Percentiles rank a stretch among this genome's conserved stretches.
These are phyloP conservation scores for Myotis planiceps DNA, from an alignment of 2,797 vertebrate species.

Conservation along the genomic window DNA sequence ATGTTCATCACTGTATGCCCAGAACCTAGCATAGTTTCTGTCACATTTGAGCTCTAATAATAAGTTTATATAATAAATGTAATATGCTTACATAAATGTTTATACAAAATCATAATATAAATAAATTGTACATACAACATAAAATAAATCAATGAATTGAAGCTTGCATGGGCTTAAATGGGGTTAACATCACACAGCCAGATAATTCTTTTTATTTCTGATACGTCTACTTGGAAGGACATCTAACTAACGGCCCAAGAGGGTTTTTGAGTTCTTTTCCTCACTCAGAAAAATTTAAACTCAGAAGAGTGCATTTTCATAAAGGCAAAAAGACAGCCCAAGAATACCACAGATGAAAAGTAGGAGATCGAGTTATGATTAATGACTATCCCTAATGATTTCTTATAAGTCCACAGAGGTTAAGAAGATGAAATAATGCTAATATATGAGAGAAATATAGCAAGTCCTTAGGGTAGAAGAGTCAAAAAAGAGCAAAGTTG, in stretches of 20 bases:
- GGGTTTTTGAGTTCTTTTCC: background rate
- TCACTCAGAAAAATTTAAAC: background rate
- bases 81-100: background rate
- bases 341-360: background rate
- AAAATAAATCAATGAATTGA: background rate
- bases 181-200: background rate
- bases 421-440: background rate
- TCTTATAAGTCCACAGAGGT: background rate
- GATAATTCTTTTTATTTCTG: background rate
- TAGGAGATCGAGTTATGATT: background rate
- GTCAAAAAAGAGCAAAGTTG: background rate
- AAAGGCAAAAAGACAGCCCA: background rate
- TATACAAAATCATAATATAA: background rate
- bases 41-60: background rate
- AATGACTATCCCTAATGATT: background rate
- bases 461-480: background rate
- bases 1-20: background rate
- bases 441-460: background rate
- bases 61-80: background rate
- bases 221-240: background rate
- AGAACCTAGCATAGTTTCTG: background rate
- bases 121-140: background rate
- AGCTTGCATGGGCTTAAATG: background rate
- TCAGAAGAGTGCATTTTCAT: constrained; percentile 26
- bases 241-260: background rate